phyloP scores from a whole-genome alignment of 1,140 invertebrate genomes.

The Caligus rogercresseyi region DNA sequence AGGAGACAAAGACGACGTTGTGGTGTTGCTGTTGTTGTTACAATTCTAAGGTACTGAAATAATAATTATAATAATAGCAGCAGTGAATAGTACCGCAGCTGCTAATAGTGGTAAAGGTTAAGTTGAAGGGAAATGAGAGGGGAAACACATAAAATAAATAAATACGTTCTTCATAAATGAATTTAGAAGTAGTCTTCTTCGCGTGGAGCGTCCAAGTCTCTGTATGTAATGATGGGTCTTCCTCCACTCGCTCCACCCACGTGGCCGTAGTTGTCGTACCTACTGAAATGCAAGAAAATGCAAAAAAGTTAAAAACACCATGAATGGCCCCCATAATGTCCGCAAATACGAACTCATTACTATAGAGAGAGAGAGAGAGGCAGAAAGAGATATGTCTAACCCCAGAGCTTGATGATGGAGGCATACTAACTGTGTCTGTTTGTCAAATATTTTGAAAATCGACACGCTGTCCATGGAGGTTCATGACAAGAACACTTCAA shows the following conservation, averaged over 20 bases:
- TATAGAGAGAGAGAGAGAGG: too few species aligned
- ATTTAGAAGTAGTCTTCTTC: constrained; percentile 15
- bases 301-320: neutral
- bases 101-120: too few species aligned
- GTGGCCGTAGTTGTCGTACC: constrained; percentile 5
- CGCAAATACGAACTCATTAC: neutral
- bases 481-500: too few species aligned
- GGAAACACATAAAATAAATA: neutral
- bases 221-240: constrained; percentile 18
- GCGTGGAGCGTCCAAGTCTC: constrained; percentile 18
- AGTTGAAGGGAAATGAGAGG: too few species aligned
- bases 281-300: neutral
- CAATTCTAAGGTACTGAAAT: neutral
- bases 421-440: too few species aligned
- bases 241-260: neutral
- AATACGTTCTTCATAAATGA: neutral
- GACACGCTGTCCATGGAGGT: too few species aligned
- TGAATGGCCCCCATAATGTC: neutral
- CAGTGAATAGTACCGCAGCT: too few species aligned
- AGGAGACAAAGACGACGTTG: neutral
- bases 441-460: too few species aligned
- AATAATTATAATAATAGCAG: too few species aligned
- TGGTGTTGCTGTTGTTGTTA: too few species aligned
- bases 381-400: neutral
- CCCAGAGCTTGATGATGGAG: too few species aligned